Base-by-base conservation (phyloP, 2,797 vertebrate species). In the Gila robusta region DNA sequence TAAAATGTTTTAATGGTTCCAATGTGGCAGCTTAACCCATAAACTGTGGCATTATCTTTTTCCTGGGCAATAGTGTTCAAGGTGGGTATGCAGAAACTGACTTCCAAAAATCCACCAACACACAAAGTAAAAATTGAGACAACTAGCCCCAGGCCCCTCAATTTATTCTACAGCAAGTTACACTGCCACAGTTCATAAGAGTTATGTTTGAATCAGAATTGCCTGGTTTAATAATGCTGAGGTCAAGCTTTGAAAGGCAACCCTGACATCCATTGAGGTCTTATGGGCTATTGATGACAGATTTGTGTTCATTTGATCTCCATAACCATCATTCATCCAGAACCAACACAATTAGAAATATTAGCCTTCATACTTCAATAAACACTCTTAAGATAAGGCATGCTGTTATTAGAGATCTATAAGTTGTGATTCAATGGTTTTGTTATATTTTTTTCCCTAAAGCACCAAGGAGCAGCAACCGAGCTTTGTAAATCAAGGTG, bases 391-490 rank as follows among this genome's bases (percentile, higher is more conserved):
- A 80, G 79, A 80, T 49, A 49, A 49, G 26, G 47, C 32, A 67
- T 77, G 73, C 78, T 59, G 3, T 73, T 52, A 41, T 19, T 81
- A 84, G 82, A 84, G 26, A 21, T 59, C 35, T 76, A 62, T 67
- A 84, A 79, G 78, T 67, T 66, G 52, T 67, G 76, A 79, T 88
- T 88, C 67, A 88, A 28, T 49, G 81, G 89, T 89, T 92, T 89
- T 85, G 72, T 56, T 86, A 85, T 90, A 87, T 93, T 82, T 91
- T 66, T 91, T 88, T 87, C 90, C 87, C 32, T 85, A 88, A 92
- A 91, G 89, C 91, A 89, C 70, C 92, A 89, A 87, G 91, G 93
- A 92, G 87, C 91, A 79, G 90, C 91, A 79, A 87, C 92, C 92
- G 90, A 66, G 90, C 90, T 90, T 90, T 92, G 91, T 82, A 92